Conservation (phyloP, 2,113 vertebrate species). For the Steatornis caripensis region DNA sequence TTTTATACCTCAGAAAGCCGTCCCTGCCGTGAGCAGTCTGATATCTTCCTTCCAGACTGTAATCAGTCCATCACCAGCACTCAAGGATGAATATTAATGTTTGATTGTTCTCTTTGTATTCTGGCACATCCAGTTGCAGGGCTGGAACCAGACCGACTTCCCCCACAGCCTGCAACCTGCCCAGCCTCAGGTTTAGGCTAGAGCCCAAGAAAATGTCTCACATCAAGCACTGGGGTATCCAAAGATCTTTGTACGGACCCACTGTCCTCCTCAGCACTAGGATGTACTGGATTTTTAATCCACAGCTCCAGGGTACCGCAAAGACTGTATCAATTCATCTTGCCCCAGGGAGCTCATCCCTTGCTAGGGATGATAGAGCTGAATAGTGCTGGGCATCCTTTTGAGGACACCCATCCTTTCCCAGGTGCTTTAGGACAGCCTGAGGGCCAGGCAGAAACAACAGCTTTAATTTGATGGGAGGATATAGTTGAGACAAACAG, state of each 20-base stretch:
- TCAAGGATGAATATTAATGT: conserved; percentile 49
- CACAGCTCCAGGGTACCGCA: not conserved
- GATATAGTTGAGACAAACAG: not conserved
- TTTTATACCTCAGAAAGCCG: conserved; percentile 43
- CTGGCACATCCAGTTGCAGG: not conserved
- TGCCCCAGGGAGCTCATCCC: not conserved
- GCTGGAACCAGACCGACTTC: not conserved
- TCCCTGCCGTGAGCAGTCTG: conserved; percentile 13
- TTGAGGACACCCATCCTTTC: not conserved
- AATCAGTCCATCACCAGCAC: conserved; percentile 15
- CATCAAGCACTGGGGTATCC: not conserved
- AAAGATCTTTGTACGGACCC: not conserved
- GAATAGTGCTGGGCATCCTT: not conserved
- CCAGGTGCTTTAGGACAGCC: not conserved
- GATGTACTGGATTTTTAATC: not conserved
- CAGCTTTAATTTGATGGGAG: not conserved
- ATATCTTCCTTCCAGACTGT: conserved; percentile 31
- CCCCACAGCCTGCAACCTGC: not conserved
- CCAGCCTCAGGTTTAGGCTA: not conserved
- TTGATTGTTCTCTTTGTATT: not conserved
- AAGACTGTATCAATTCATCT: not conserved
- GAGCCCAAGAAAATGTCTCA: not conserved
- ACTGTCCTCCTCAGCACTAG: not conserved
- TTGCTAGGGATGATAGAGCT: not conserved
- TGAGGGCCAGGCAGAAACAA: not conserved